These are phyloP conservation scores for Odontesthes bonariensis DNA, from an alignment of 2,113 vertebrate genomes.

Conservation along the genomic window DNA sequence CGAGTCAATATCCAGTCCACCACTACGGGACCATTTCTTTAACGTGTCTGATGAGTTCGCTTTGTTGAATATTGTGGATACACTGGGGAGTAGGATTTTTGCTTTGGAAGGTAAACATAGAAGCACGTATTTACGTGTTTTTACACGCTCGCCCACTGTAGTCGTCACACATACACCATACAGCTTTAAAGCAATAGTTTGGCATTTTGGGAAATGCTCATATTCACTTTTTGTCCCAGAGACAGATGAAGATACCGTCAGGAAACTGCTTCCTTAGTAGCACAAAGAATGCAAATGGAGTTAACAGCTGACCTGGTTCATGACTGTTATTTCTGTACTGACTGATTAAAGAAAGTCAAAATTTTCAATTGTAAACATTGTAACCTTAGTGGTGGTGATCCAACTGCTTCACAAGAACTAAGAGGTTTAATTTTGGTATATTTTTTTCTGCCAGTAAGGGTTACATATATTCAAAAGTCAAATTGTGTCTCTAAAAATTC, in stretches of 20 bases:
- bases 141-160: background rate
- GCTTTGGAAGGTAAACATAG: conserved; percentile 90
- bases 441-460: no score
- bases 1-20: conserved; percentile 89
- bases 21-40: conserved; percentile 94
- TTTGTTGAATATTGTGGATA: conserved; percentile 90
- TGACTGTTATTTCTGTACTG: no score
- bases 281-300: no score
- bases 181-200: background rate
- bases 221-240: no score
- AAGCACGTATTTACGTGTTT: background rate
- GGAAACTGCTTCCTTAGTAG: no score
- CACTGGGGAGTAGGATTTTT: conserved; percentile 94
- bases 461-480: background rate
- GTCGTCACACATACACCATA: background rate
- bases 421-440: background rate
- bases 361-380: no score
- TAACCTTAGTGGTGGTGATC: no score
- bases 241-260: no score
- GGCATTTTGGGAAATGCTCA: background rate
- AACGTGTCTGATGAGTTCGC: conserved; percentile 95
- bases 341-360: no score
- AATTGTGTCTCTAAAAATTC: background rate
- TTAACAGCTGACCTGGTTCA: no score
- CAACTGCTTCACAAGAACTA: background rate